Base-by-base conservation (phyloP, 2,888 invertebrate species). In the Luffia ferchaultella region DNA sequence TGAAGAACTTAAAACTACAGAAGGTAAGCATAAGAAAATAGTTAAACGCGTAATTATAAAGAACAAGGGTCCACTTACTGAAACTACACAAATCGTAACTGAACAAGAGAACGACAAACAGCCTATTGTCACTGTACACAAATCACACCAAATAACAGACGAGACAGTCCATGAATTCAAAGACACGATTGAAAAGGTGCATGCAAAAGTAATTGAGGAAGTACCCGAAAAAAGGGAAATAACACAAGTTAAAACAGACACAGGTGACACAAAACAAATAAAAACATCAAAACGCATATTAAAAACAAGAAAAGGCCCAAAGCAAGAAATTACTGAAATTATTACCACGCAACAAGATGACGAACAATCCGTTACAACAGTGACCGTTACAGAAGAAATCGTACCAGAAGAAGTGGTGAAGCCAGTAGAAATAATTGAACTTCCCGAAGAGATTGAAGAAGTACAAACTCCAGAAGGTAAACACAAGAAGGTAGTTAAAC, bases 271-370 rank as follows among this genome's bases (percentile, higher is more conserved):
- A 1, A 67, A 67, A 20, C 65, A 65, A 52, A 69, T 70, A 45
- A 70, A 64, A 2, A 70, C 68, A 0, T 82, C 76, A 2, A 85
- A 73, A 53, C 78, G 79, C 1, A 68, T 73, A 2, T 73, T 83
- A 1, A 86, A 75, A 56, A 78, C 76, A 49, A 70, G 64, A 52
- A 73, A 70, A 48, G 85, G 76, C 1, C 62, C 63, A 0, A 78
- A 80, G 48, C 63, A 74, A 53, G 80, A 83, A 57, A 64, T 77
- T 7, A 82, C 85, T 1, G 78, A 77, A 60, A 76, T 76, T n/a
- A 67, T 74, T 1, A 85, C 83, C 2, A 63, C 76, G 16, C 67
- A 79, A 53, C 69, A 73, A 49, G 73, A 77, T 1, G 72, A 69
- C 17, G 68, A 75, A 47, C 59, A 58, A 1, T 71, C 75, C 0